phyloP scores from a whole-genome alignment of 2,797 vertebrate genomes.

The Ciconia nigra region DNA sequence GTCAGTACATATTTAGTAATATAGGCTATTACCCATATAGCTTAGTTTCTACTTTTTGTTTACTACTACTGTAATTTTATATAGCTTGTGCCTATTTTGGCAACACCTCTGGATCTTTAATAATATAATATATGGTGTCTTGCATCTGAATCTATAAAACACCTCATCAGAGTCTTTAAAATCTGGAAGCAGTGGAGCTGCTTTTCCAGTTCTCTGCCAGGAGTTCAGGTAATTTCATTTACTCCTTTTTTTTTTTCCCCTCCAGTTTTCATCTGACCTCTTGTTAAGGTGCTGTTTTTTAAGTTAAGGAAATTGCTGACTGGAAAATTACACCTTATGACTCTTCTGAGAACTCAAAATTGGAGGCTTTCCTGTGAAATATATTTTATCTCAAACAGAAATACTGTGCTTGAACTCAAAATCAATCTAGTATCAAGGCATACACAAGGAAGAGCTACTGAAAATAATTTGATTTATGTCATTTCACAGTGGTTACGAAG shows the following conservation, averaged over 20 bases:
- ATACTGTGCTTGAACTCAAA: neutral
- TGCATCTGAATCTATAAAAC: neutral
- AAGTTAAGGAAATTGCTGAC: neutral
- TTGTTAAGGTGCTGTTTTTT: neutral
- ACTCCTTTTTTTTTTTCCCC: neutral
- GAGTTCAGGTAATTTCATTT: neutral
- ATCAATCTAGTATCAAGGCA: neutral
- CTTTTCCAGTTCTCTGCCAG: neutral
- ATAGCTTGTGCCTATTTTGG: neutral
- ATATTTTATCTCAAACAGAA: neutral
- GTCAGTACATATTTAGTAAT: neutral
- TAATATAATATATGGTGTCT: neutral
- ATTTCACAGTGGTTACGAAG: neutral
- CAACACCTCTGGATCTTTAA: neutral
- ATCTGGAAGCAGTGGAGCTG: neutral
- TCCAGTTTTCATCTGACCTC: neutral
- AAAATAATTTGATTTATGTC: neutral
- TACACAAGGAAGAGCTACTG: neutral
- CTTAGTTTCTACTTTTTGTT: neutral
- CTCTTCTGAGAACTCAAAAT: neutral
- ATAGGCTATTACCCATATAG: neutral
- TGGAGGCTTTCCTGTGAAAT: neutral
- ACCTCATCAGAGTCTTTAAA: neutral
- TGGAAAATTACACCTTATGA: neutral
- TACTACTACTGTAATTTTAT: neutral